Base-by-base conservation (phyloP, 2,888 invertebrate genomes). In the Tiphia femorata region DNA sequence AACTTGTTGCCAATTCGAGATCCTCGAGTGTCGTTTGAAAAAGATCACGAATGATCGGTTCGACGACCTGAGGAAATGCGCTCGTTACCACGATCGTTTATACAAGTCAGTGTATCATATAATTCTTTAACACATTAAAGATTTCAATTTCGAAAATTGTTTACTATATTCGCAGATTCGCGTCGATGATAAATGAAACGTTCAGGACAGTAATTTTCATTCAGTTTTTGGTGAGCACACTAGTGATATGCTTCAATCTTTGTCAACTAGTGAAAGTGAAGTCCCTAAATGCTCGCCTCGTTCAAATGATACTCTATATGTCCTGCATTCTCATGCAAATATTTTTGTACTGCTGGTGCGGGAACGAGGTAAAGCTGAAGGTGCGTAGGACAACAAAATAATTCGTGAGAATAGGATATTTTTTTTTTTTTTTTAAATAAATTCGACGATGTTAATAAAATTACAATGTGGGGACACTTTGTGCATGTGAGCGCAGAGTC, bases 331-430 rank as follows among this genome's bases (percentile, higher is more conserved):
- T 67, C 19, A 37, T 59, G 1, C 71, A 76, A 46, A 65, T 76
- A 38, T 72, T 70, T 52, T 58, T 70, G 8, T 57, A 72, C 23
- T 75, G 72, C 50, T 75, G 75, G 70, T 69, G 63, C 16, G 75
- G 73, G 25, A 70, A 71, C 43, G 67, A 73, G 41, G 56, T 75
- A 2, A 57, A 14, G 12, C 8, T 30, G 5, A 52, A 57, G 57
- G 60, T 60, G 1, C 12, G 16, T 7, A 6, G 14, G n/a, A n/a
- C n/a, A n/a, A n/a, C n/a, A n/a, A n/a, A n/a, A n/a, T n/a, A n/a
- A n/a, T n/a, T n/a, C n/a, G n/a, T n/a, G n/a, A n/a, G n/a, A n/a
- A n/a, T n/a, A n/a, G n/a, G n/a, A n/a, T n/a, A n/a, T n/a, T n/a
- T n/a, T n/a, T n/a, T n/a, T n/a, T n/a, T n/a, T n/a, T n/a, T n/a